phyloP scores from a whole-genome alignment of 2,797 vertebrate species.

The Hybognathus amarus region DNA sequence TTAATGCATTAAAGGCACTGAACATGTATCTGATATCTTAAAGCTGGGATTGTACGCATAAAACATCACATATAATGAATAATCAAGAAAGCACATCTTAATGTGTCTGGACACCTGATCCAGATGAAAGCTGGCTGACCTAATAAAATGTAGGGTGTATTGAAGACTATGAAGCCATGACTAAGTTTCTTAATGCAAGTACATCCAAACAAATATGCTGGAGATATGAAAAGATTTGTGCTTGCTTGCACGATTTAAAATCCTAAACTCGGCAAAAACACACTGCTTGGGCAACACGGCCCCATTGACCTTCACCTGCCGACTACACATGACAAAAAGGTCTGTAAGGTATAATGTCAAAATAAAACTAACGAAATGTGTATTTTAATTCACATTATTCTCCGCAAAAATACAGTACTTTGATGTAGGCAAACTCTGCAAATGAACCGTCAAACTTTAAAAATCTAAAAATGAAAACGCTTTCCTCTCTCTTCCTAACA shows the following conservation, averaged over 20 bases:
- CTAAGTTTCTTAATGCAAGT: constrained; percentile 2
- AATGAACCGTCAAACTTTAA: not conserved
- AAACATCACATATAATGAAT: constrained; percentile 1
- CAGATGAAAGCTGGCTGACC: constrained; percentile 7
- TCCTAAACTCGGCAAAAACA: not conserved
- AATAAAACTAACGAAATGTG: not conserved
- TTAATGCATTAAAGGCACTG: constrained; percentile 66
- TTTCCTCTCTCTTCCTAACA: constrained; percentile 4
- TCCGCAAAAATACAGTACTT: constrained; percentile 8
- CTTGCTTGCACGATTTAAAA: not conserved
- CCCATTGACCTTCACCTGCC: not conserved
- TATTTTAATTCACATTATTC: not conserved
- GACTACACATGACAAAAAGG: not conserved
- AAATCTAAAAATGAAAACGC: constrained; percentile 1
- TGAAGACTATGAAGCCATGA: not conserved
- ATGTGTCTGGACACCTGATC: not conserved
- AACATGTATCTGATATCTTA: constrained; percentile 42
- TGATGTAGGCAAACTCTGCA: not conserved
- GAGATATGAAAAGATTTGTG: constrained; percentile 21
- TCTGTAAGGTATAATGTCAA: not conserved
- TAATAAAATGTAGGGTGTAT: not conserved
- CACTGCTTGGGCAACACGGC: constrained; percentile 15
- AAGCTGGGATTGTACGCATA: constrained; percentile 2
- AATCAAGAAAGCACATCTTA: constrained; percentile 23
- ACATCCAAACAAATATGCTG: not conserved